Evolutionary conservation across 2,113 vertebrate genomes (phyloP), one percentile per base, ranked within the genome.

Genomic region (Ia io): DNA sequence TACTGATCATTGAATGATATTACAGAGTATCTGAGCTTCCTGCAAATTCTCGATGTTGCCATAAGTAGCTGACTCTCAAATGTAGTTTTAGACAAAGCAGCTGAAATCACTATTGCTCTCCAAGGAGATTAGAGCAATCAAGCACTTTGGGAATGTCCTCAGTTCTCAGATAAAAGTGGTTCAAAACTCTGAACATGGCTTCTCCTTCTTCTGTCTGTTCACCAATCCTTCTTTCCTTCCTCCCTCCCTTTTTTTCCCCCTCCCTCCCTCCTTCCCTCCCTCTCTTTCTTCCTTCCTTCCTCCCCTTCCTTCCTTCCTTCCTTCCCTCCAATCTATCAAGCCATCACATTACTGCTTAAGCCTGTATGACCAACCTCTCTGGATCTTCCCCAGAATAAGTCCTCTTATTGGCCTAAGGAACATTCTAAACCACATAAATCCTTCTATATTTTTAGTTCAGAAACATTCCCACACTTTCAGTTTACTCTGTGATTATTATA

Each of bases 401-500:
- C 12, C 67, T 82, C 47, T 83, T 10, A 11, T 78, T 84, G 20
- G 32, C 6, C 56, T 65, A 69, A 56, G 59, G 28, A 93, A 16
- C 6, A 73, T 85, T 93, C 28, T 9, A 86, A 9, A 84, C 63
- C 37, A 78, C 20, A 83, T 1, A 70, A 63, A 56, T 69, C 11
- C 10, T 67, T 91, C 59, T n/a, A 35, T 30, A 78, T 78, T 88
- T 95, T 96, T n/a, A 44, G n/a, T 53, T 89, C 40, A 73, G 53
- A 85, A 93, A 47, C 18, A 67, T 69, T 84, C 10, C 25, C 6
- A 20, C 63, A 44, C 40, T 84, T 91, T 85, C 13, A 20, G 22
- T 44, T 88, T 86, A 42, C 35, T 94, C 47, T 94, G 17, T n/a
- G 76, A 44, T 49, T 73, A 37, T 87, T 65, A 69, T 37, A 80